Conservation (phyloP, 1,140 invertebrate genomes). For the Acromyrmex echinatior region DNA sequence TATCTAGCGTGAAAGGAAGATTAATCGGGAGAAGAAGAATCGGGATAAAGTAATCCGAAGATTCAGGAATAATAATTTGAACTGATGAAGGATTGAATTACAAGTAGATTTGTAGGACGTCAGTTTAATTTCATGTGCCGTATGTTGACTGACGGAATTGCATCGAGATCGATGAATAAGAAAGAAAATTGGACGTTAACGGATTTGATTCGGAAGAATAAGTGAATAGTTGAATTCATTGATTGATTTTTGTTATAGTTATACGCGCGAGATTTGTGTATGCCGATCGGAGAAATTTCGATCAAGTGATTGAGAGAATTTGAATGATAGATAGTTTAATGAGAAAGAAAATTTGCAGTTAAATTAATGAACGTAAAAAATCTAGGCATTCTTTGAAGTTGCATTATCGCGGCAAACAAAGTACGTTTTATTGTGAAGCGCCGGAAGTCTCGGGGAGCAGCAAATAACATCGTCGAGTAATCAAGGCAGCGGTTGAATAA, state of each 20-base stretch:
- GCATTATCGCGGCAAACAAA: slow-evolving; percentile 40
- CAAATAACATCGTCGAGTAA: slow-evolving; percentile 61
- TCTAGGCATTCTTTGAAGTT: slow-evolving; percentile 7
- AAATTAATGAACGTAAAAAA: slow-evolving; percentile 37
- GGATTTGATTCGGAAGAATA: background rate
- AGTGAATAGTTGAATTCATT: background rate
- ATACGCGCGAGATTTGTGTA: background rate
- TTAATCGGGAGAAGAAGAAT: background rate
- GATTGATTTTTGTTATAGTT: background rate
- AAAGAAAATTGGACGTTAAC: background rate
- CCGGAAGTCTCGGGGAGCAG: slow-evolving; percentile 56
- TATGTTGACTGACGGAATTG: background rate
- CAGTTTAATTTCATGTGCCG: background rate
- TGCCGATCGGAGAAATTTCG: background rate
- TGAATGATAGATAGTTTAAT: slow-evolving; percentile 20
- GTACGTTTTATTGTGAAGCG: slow-evolving; percentile 50
- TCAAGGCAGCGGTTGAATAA: slow-evolving; percentile 61
- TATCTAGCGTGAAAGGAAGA: background rate
- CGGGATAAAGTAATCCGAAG: background rate
- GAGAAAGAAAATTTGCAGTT: background rate
- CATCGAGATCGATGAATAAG: background rate
- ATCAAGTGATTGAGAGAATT: background rate
- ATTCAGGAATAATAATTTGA: background rate
- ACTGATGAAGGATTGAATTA: background rate
- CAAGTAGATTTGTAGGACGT: background rate